Conservation (phyloP, 1,140 invertebrate species). For the Homalodisca vitripennis region DNA sequence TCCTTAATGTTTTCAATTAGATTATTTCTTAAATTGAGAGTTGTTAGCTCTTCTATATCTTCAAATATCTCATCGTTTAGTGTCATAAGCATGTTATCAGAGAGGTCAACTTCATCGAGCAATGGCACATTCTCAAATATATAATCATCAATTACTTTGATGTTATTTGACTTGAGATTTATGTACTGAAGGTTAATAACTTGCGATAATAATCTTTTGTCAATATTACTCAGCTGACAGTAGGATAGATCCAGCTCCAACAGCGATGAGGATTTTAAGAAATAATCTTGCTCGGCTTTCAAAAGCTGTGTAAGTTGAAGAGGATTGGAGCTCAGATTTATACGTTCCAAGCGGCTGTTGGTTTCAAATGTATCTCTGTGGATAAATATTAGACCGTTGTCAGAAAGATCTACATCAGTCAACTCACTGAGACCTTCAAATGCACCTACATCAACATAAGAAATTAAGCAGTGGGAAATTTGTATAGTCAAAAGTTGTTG, state of each 20-base stretch:
- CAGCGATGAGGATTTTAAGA: slow-evolving; percentile 59
- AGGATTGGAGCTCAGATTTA: slow-evolving; percentile 67
- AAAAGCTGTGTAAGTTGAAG: slow-evolving; percentile 49
- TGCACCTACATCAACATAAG: slow-evolving; percentile 52
- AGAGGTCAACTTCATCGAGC: slow-evolving; percentile 65
- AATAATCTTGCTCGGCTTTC: slow-evolving; percentile 46
- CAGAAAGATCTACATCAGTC: slow-evolving; percentile 64
- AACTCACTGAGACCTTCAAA: slow-evolving; percentile 64
- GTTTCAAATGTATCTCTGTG: slow-evolving; percentile 64
- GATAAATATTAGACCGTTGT: slow-evolving; percentile 59
- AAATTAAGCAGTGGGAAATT: slow-evolving; percentile 48
- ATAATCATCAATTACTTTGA: slow-evolving; percentile 58
- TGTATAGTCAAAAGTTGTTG: slow-evolving; percentile 49
- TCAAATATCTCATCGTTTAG: slow-evolving; percentile 59
- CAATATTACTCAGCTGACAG: slow-evolving; percentile 60
- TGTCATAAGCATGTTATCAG: slow-evolving; percentile 58
- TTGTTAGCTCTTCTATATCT: slow-evolving; percentile 57
- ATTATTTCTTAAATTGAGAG: slow-evolving; percentile 59
- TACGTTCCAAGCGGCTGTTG: slow-evolving; percentile 60
- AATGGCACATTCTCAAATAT: slow-evolving; percentile 58
- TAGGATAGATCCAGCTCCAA: slow-evolving; percentile 65
- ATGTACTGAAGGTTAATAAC: slow-evolving; percentile 62
- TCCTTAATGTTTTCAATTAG: slow-evolving; percentile 54
- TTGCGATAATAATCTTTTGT: slow-evolving; percentile 57
- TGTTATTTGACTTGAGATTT: slow-evolving; percentile 60